These are phyloP conservation scores for Trichacis sp. DNA, from an alignment of 2,888 invertebrate species.

Conservation along the genomic window DNA sequence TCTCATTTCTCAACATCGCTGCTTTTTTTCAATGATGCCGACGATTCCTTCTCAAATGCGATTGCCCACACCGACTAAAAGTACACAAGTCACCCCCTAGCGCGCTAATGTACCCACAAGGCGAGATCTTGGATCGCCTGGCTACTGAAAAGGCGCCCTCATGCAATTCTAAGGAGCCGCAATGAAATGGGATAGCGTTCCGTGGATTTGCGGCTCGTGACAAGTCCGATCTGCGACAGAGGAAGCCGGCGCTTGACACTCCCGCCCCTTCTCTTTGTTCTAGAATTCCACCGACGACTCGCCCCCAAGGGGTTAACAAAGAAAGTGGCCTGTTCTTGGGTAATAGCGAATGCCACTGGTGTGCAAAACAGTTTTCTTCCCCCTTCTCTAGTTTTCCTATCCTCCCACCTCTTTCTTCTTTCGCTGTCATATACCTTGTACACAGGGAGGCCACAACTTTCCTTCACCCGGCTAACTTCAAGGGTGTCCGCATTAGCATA, in stretches of 20 bases:
- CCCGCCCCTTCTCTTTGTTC: slow-evolving; percentile 50
- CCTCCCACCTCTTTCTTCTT: slow-evolving; percentile 31
- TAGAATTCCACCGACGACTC: slow-evolving; percentile 60
- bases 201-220: slow-evolving; percentile 51
- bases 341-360: slow-evolving; percentile 44
- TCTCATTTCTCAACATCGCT: no score
- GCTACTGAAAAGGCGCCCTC: slow-evolving; percentile 40
- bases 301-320: slow-evolving; percentile 48
- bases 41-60: no score
- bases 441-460: slow-evolving; percentile 51
- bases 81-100: not conserved
- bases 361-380: slow-evolving; percentile 47
- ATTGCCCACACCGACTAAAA: no score
- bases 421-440: slow-evolving; percentile 15
- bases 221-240: slow-evolving; percentile 18
- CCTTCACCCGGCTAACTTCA: slow-evolving; percentile 57
- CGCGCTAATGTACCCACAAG: slow-evolving; percentile 24
- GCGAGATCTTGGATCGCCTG: slow-evolving; percentile 37
- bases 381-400: slow-evolving; percentile 5
- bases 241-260: slow-evolving; percentile 23
- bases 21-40: no score
- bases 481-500: slow-evolving; percentile 63
- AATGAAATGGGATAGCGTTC: slow-evolving; percentile 58
- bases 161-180: slow-evolving; percentile 65
- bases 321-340: slow-evolving; percentile 49